Evolutionary conservation across 2,888 invertebrate species (phyloP).

Genomic region (Diarsia mendica): DNA sequence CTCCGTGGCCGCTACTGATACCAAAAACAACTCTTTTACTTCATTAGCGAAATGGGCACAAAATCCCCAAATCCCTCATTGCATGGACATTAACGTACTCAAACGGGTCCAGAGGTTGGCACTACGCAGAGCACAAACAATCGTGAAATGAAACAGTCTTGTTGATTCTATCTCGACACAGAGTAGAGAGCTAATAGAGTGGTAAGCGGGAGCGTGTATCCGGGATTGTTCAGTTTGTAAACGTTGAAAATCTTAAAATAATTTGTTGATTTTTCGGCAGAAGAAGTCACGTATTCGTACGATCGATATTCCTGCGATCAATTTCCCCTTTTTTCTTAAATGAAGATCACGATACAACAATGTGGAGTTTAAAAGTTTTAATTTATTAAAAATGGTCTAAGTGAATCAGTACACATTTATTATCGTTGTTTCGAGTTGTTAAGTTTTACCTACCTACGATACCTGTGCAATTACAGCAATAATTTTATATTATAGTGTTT

Average conservation of each 20-base stretch:
- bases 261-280: background rate
- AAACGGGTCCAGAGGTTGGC: constrained; percentile 12
- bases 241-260: background rate
- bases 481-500: background rate
- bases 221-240: background rate
- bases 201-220: too few species aligned
- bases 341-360: background rate
- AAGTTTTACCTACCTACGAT: background rate
- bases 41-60: background rate
- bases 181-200: constrained; percentile 26
- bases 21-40: background rate
- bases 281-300: background rate
- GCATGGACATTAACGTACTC: constrained; percentile 17
- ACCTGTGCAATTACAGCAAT: background rate
- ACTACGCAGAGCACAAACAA: constrained; percentile 37
- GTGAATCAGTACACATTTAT: background rate
- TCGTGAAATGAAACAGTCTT: constrained; percentile 44
- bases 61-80: background rate
- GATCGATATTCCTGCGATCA: background rate
- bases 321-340: background rate
- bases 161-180: constrained; percentile 36
- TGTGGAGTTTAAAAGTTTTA: background rate
- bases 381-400: background rate
- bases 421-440: background rate
- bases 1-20: too few species aligned